Evolutionary conservation across 1,140 invertebrate species (phyloP).

Genomic region (Drosophila watanabei): DNA sequence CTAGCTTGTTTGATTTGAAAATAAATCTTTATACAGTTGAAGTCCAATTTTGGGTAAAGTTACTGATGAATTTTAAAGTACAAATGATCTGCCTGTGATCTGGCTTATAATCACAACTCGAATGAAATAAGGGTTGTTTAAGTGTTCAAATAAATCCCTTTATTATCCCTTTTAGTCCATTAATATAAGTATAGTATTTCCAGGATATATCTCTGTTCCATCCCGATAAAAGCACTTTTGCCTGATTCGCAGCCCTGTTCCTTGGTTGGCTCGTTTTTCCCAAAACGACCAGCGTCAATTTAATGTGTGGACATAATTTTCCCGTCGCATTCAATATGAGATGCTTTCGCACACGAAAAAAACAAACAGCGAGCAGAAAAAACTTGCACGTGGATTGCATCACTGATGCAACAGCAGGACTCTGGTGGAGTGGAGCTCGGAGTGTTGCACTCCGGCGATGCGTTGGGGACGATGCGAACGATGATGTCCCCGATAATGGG

Average conservation of each 20-base stretch:
- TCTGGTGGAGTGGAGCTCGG: slow-evolving; percentile 1
- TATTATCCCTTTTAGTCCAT: background rate
- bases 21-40: background rate
- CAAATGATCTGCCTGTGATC: too few relatives aligned
- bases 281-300: slow-evolving; percentile 66
- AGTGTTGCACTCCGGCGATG: slow-evolving; percentile 49
- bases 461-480: slow-evolving; percentile 37
- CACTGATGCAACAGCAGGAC: slow-evolving; percentile 52
- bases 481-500: slow-evolving; percentile 79
- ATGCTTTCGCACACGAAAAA: slow-evolving; percentile 33
- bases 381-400: slow-evolving; percentile 80
- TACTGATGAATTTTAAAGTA: background rate
- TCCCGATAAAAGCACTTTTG: too few relatives aligned
- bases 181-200: background rate
- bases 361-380: slow-evolving; percentile 66
- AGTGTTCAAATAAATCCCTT: background rate
- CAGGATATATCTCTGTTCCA: slow-evolving; percentile 1
- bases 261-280: slow-evolving; percentile 10
- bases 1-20: too few relatives aligned
- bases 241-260: background rate
- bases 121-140: background rate
- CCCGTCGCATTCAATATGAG: slow-evolving; percentile 78
- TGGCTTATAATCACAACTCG: too few relatives aligned
- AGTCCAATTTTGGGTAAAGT: background rate
- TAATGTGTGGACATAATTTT: slow-evolving; percentile 84